These are phyloP conservation scores for Terebella lapidaria DNA, from an alignment of 2,888 invertebrate species.

Conservation along the genomic window DNA sequence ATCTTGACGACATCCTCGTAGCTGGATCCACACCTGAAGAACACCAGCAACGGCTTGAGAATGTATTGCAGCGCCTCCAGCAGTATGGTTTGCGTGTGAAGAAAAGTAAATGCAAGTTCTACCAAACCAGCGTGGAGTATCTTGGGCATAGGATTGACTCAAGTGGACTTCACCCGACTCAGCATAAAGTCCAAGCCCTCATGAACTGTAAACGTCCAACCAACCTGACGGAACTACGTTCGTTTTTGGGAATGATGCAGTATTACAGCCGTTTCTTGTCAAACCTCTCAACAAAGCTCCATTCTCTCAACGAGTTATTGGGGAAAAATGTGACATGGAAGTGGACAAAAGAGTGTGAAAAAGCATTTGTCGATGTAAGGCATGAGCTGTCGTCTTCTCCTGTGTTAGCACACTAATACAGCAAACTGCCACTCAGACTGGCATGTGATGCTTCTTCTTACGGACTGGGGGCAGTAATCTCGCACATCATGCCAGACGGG, in stretches of 20 bases:
- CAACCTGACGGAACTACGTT: no score
- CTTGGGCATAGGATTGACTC: not conserved
- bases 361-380: not conserved
- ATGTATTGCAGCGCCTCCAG: not conserved
- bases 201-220: not conserved
- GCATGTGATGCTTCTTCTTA: not conserved
- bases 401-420: not conserved
- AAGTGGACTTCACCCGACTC: not conserved
- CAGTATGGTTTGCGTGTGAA: not conserved
- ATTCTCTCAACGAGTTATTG: not conserved
- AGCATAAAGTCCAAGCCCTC: not conserved
- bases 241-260: no score
- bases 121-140: not conserved
- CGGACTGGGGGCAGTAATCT: conserved; percentile 3
- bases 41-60: not conserved
- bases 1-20: no score
- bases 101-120: not conserved
- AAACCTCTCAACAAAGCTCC: not conserved
- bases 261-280: no score
- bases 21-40: not conserved
- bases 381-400: not conserved
- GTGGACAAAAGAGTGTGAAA: not conserved
- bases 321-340: not conserved
- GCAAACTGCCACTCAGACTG: no score
- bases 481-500: not conserved